Evolutionary conservation across 1,140 invertebrate genomes (phyloP), one percentile per base, ranked within the genome.

Genomic region (Neelides sp.): DNA sequence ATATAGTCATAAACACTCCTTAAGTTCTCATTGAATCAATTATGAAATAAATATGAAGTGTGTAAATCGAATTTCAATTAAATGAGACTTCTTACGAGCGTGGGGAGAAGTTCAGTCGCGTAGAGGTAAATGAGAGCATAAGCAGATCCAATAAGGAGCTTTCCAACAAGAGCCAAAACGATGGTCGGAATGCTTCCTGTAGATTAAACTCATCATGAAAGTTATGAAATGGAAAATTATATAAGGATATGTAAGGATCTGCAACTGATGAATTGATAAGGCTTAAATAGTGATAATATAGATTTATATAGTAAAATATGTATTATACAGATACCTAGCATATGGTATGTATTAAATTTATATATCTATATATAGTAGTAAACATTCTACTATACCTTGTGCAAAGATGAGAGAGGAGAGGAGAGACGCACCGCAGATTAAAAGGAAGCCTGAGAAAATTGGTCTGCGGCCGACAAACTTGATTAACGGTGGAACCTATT

Each of bases 81-180:
- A n/a, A n/a, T n/a, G n/a, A n/a, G n/a, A n/a, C n/a, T n/a, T n/a
- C n/a, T n/a, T n/a, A n/a, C n/a, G 1, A 66, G 61, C 1, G 71
- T 73, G 0, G 71, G 71, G 48, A 65, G 64, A 1, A 67, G 24
- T 55, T 74, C 71, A 8, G 70, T 67, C 4, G 71, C 68, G 54
- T 71, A 73, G 4, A 74, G 59, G 47, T 72, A 73, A 13, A 69
- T 61, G 0, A 69, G 61, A 36, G 65, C 64, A 57, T 70, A 72
- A 1, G 69, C 62, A 13, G 63, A 64, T 5, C 68, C 68, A 51
- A 71, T 66, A 42, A 64, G 62, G 52, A 70, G 67, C 52, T 70
- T 70, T 13, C 71, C 71, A 37, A 65, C 41, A 15, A 72, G 57
- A 12, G 69, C 66, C 44, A 71, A 26, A 2, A 44, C 34, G 3